These are phyloP conservation scores for Tridacna gigas DNA, from an alignment of 2,888 invertebrate genomes.

Conservation along the genomic window DNA sequence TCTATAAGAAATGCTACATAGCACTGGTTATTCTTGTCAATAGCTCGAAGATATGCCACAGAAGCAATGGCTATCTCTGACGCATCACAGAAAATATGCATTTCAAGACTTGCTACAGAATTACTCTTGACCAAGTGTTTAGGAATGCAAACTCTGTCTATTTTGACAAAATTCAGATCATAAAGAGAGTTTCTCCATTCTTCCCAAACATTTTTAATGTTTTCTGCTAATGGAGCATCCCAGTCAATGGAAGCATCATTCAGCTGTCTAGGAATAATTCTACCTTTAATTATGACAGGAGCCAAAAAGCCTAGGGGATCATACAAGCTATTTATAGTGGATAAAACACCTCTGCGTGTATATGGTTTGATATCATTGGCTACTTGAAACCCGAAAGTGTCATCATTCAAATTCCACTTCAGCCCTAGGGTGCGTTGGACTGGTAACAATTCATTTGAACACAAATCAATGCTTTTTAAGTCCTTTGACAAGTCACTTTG, in stretches of 20 bases:
- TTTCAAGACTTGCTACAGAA: not conserved
- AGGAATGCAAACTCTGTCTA: not conserved
- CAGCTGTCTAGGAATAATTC: not conserved
- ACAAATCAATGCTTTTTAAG: not conserved
- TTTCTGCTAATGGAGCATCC: not conserved
- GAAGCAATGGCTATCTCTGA: slow-evolving; percentile 54
- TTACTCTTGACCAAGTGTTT: not conserved
- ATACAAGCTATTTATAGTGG: slow-evolving; percentile 6
- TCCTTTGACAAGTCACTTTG: too few species aligned
- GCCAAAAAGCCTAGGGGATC: slow-evolving; percentile 15
- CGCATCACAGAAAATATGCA: slow-evolving; percentile 44
- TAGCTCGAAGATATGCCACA: slow-evolving; percentile 23
- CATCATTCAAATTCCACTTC: slow-evolving; percentile 13
- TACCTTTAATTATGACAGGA: not conserved
- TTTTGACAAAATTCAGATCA: not conserved
- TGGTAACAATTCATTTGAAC: not conserved
- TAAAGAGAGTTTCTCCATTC: not conserved
- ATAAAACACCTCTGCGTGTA: not conserved
- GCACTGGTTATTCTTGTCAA: too few species aligned
- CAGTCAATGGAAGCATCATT: not conserved
- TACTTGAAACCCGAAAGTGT: slow-evolving; percentile 1
- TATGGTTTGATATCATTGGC: slow-evolving; percentile 7
- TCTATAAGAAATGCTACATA: not conserved
- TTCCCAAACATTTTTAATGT: not conserved
- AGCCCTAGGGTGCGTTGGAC: not conserved